Conservation (phyloP, 1,140 invertebrate genomes). For the Sminthurinus signatus region DNA sequence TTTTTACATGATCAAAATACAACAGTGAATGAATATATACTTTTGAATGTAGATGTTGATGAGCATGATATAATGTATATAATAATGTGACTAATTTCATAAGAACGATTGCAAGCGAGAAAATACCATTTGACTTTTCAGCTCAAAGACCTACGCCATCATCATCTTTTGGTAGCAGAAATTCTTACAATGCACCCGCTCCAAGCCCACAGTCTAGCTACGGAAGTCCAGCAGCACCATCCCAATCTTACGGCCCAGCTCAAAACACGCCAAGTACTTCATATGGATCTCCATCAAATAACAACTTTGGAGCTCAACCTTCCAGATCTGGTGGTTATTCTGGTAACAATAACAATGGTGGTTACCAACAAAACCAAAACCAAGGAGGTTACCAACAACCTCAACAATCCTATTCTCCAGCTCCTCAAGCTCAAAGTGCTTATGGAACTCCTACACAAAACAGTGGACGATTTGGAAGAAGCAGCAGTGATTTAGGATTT, state of each 20-base stretch:
- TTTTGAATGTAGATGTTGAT: no score
- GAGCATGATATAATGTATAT: no score
- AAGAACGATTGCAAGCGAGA: no score
- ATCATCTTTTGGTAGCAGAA: not conserved
- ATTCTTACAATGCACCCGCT: not conserved
- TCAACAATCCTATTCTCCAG: not conserved
- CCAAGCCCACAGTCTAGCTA: not conserved
- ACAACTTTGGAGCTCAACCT: not conserved
- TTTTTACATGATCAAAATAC: no score
- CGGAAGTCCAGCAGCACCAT: not conserved
- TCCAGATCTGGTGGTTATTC: no score
- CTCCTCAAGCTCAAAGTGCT: not conserved
- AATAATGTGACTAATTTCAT: no score
- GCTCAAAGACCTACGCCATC: not conserved
- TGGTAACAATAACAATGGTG: no score
- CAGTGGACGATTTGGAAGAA: not conserved
- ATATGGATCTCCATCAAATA: no score
- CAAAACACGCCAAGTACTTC: no score
- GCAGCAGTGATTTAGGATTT: slow-evolving; percentile 1
- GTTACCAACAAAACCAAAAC: not conserved
- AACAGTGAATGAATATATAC: no score
- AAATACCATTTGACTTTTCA: not conserved
- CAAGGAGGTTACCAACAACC: not conserved
- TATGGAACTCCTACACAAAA: not conserved
- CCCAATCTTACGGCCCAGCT: no score